Percentiles rank a stretch among this genome's conserved stretches.
phyloP scores from a whole-genome alignment of 2,797 vertebrate genomes.

The Pipistrellus nathusii region DNA sequence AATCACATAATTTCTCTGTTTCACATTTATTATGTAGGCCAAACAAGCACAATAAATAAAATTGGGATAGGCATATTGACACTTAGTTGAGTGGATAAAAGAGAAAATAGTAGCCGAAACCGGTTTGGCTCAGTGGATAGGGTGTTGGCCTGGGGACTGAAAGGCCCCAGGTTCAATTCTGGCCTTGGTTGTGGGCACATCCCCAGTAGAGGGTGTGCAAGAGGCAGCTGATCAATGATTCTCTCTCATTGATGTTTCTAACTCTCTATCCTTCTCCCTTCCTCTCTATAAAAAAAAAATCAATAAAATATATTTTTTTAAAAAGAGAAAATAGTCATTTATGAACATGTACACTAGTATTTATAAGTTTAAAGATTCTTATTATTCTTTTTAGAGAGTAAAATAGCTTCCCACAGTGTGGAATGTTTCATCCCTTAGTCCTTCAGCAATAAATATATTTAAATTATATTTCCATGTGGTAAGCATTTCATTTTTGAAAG shows the following conservation, averaged over 20 bases:
- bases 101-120: not conserved
- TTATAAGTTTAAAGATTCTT: not conserved
- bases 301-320: too few relatives aligned
- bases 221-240: not conserved
- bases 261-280: too few relatives aligned
- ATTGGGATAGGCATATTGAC: not conserved
- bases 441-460: not conserved
- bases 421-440: slow-evolving; percentile 31
- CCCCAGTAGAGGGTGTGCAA: too few relatives aligned
- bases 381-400: not conserved
- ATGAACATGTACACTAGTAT: not conserved
- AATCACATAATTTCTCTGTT: not conserved
- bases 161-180: too few relatives aligned
- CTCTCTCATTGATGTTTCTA: too few relatives aligned
- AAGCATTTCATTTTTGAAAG: slow-evolving; percentile 23
- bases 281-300: too few relatives aligned
- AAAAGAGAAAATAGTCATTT: not conserved
- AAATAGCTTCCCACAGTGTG: slow-evolving; percentile 7
- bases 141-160: too few relatives aligned
- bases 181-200: too few relatives aligned
- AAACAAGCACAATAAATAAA: not conserved
- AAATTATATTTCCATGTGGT: slow-evolving; percentile 2
- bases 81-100: not conserved
- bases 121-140: too few relatives aligned
- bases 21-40: not conserved